Conservation (phyloP, 2,113 vertebrate genomes). For the Marmota monax region DNA sequence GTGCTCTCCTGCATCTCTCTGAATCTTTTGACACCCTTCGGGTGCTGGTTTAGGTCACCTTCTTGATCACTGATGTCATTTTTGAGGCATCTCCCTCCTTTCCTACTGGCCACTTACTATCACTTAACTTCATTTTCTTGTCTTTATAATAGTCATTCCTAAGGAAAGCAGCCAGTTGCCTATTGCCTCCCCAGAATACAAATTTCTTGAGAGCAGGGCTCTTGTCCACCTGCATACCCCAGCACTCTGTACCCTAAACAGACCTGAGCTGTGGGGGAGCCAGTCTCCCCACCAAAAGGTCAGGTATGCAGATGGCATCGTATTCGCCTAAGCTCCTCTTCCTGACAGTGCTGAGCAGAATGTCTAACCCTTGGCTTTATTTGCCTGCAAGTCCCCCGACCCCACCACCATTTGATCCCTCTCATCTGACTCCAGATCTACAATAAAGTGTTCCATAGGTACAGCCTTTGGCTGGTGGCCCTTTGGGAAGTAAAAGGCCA, state of each 20-base stretch:
- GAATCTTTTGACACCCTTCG: neutral
- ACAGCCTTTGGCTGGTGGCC: neutral
- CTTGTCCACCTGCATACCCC: neutral
- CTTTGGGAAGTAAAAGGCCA: neutral
- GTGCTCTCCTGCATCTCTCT: too few relatives aligned
- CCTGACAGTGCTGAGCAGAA: neutral
- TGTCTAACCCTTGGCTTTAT: neutral
- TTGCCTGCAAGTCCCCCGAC: neutral
- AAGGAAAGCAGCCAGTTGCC: neutral
- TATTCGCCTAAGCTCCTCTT: neutral
- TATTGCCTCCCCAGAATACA: neutral
- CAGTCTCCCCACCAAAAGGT: too few relatives aligned
- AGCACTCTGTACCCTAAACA: neutral
- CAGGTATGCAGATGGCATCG: neutral
- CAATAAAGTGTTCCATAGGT: neutral
- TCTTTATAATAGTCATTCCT: neutral
- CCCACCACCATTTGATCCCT: too few relatives aligned
- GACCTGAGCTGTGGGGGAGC: neutral
- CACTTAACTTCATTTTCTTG: neutral
- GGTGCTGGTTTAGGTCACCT: neutral
- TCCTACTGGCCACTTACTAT: neutral
- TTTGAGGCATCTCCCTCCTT: neutral
- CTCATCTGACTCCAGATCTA: neutral
- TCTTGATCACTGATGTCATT: neutral
- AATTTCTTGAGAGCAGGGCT: neutral